Base-by-base conservation (phyloP, 2,113 vertebrate species). In the Thymallus thymallus region DNA sequence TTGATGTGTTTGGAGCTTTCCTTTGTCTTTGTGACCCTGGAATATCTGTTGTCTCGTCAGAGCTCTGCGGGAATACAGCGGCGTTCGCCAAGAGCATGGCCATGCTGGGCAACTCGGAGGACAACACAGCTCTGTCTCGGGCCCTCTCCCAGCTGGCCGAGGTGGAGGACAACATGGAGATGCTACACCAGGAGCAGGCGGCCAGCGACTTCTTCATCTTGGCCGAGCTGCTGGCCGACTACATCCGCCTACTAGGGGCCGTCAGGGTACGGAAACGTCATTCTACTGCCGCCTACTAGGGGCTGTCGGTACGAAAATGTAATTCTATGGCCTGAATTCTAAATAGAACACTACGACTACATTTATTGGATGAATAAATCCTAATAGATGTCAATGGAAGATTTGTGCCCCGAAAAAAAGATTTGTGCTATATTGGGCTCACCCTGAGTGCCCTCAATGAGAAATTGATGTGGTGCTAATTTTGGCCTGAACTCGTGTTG, bases 81-180 rank as follows among this genome's bases (percentile, higher is more conserved):
- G 90, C 95, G 76, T 98, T 99, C 89, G 95, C 96, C 45, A 98
- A 98, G 93, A 97, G 97, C 22, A 90, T 98, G 82, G 97, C 97
- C 81, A 98, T 99, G 96, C 89, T 99, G 67, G 97, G 97, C 4
- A 99, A 95, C 86, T 98, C 96, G 0, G 97, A 99, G 91, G 97
- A 99, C 90, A 98, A 98, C 94, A 96, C 97, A 0, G 97, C 97
- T 0, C 86, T 99, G 55, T 98, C 97, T 0, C 89, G 97, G 22
- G 97, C 97, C 0, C 92, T 99, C 64, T 98, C 96, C 79, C 97
- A 99, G 88, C 93, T 99, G 87, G 96, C 97, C 0, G 97, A 99
- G 87, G 95, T 99, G 83, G 96, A 98, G 81, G 97, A 98, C 82
- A 97, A 96, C 90, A 95, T 98, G 9, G 97, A 98, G 81, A 96